Evolutionary conservation across 2,113 vertebrate species (phyloP).

Genomic region (Serilophus lunatus): DNA sequence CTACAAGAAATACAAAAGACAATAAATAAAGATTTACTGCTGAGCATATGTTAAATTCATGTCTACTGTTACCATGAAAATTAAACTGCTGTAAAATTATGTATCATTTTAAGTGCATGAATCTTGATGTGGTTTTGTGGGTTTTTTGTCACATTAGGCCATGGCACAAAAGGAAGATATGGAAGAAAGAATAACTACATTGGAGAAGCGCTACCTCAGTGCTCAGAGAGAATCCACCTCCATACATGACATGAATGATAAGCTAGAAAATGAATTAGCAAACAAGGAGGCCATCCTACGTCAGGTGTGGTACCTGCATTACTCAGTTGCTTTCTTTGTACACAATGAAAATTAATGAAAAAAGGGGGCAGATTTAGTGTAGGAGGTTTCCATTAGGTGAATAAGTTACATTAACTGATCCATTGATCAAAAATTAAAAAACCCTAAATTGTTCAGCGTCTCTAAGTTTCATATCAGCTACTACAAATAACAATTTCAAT

Average conservation of each 20-base stretch:
- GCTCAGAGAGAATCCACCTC: constrained; percentile 98
- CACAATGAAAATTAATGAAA: background rate
- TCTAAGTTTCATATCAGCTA: background rate
- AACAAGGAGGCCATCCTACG: constrained; percentile 97
- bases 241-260: constrained; percentile 98
- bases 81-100: background rate
- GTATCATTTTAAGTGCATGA: background rate
- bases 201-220: constrained; percentile 98
- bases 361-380: background rate
- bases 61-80: background rate
- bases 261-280: constrained; percentile 95
- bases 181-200: constrained; percentile 96
- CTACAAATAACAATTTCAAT: background rate
- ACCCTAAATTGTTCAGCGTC: background rate
- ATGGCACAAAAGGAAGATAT: constrained; percentile 99
- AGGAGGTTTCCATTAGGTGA: background rate
- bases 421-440: background rate
- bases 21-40: background rate
- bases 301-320: constrained; percentile 80
- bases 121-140: background rate
- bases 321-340: background rate
- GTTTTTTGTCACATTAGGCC: constrained; percentile 72
- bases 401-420: background rate
- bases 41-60: background rate
- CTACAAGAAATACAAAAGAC: background rate